A percentile compares a stretch with the other conserved stretches of the same genome.
These are phyloP conservation scores for Pseudotriccus pelzelni DNA, from an alignment of 2,797 vertebrate species.

Conservation along the genomic window DNA sequence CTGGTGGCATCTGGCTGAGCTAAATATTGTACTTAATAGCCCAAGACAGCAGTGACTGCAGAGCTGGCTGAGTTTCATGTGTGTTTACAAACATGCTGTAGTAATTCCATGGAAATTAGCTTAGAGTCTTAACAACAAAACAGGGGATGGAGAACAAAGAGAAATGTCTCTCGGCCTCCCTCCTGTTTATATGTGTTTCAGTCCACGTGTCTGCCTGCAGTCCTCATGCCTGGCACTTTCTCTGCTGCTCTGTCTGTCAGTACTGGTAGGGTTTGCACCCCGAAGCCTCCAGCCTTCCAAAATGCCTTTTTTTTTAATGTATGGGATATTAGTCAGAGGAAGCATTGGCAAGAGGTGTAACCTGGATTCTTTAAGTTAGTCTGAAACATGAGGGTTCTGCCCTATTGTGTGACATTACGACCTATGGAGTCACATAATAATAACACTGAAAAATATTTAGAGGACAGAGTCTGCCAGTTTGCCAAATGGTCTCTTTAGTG, in stretches of 20 bases:
- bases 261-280: not conserved
- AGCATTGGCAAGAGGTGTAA: not conserved
- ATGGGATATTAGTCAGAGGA: not conserved
- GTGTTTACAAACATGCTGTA: slow-evolving; percentile 41
- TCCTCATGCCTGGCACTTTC: not conserved
- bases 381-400: not conserved
- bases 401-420: rapidly evolving
- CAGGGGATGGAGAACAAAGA: slow-evolving; percentile 28
- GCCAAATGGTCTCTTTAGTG: not conserved
- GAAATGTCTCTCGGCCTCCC: not conserved
- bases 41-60: slow-evolving; percentile 38
- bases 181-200: rapidly evolving
- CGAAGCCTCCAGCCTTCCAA: not conserved
- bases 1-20: slow-evolving; percentile 60
- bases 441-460: not conserved
- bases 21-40: slow-evolving; percentile 61
- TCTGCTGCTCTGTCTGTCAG: not conserved
- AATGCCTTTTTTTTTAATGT: not conserved
- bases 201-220: rapidly evolving
- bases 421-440: not conserved
- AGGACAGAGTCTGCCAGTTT: not conserved
- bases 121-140: not conserved
- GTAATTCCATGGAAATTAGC: slow-evolving; percentile 34
- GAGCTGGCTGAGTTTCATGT: slow-evolving; percentile 36
- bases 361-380: not conserved